Evolutionary conservation across 2,113 vertebrate genomes (phyloP).

Genomic region (Colossoma macropomum): DNA sequence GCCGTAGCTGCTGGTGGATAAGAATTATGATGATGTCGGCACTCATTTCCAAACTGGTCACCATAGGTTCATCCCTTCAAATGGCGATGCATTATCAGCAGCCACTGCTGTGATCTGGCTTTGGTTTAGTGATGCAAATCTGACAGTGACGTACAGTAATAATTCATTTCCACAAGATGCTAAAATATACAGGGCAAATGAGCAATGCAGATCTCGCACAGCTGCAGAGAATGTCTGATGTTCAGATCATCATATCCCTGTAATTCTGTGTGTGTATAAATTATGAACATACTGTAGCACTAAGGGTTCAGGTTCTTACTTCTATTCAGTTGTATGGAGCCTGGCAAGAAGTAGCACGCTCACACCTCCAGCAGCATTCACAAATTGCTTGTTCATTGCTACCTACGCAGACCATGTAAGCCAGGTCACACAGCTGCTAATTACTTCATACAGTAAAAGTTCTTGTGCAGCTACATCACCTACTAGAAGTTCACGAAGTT

Average conservation of each 20-base stretch:
- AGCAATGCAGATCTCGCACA: background rate
- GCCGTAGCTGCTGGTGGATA: background rate
- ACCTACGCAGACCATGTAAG: background rate
- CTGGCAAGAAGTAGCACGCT: background rate
- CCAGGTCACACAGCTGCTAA: background rate
- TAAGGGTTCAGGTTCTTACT: background rate
- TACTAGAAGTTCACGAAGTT: background rate
- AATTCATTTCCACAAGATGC: background rate
- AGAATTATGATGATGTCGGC: background rate
- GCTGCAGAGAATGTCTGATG: background rate
- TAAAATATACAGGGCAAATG: background rate
- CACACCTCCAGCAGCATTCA: background rate
- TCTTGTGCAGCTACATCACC: background rate
- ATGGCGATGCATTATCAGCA: background rate
- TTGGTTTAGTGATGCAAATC: background rate
- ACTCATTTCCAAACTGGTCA: background rate
- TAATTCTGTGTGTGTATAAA: background rate
- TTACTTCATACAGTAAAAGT: background rate
- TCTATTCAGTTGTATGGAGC: background rate
- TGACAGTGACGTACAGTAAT: background rate
- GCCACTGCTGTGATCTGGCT: background rate
- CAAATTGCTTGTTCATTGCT: background rate
- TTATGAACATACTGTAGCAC: background rate
- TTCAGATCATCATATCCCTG: background rate
- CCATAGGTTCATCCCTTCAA: background rate